A percentile compares a stretch with the other conserved stretches of the same genome.
phyloP scores from a whole-genome alignment of 1,140 invertebrate genomes.

The Prorops nasuta region DNA sequence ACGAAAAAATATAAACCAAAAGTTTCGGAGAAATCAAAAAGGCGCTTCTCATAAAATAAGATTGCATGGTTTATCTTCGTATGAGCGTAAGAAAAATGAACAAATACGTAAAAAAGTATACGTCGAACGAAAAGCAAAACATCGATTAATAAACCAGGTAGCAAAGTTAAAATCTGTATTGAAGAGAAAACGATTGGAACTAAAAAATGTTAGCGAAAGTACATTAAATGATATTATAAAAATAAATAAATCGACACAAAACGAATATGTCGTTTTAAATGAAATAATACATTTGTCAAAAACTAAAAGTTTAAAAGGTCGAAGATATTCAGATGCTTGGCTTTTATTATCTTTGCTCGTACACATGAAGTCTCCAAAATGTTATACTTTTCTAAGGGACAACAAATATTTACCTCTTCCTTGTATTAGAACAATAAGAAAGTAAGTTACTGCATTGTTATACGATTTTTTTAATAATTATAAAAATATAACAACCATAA shows the following conservation, averaged over 20 bases:
- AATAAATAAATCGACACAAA: not conserved
- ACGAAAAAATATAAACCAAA: too few species aligned
- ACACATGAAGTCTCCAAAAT: slow-evolving; percentile 19
- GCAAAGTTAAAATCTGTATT: not conserved
- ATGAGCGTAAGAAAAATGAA: too few species aligned
- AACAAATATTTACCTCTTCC: slow-evolving; percentile 20
- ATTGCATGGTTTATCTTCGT: too few species aligned
- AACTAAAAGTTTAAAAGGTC: slow-evolving; percentile 3
- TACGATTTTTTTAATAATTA: not conserved
- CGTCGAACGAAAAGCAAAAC: too few species aligned
- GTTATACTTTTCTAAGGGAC: slow-evolving; percentile 15
- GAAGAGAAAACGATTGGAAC: not conserved
- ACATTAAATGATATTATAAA: not conserved
- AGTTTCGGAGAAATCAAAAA: too few species aligned
- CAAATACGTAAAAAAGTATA: too few species aligned
- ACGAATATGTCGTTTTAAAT: not conserved
- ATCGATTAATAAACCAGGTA: too few species aligned
- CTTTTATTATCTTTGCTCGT: slow-evolving; percentile 14
- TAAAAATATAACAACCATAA: too few species aligned
- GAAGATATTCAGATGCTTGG: slow-evolving; percentile 25
- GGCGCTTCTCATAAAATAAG: too few species aligned
- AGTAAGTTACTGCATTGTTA: slow-evolving; percentile 12
- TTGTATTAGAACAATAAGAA: slow-evolving; percentile 13
- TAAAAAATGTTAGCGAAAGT: not conserved
- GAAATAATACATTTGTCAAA: slow-evolving; percentile 11